Percentiles rank a stretch among this genome's conserved stretches.
phyloP scores from a whole-genome alignment of 2,888 invertebrate genomes.

The Dynastes grantii region DNA sequence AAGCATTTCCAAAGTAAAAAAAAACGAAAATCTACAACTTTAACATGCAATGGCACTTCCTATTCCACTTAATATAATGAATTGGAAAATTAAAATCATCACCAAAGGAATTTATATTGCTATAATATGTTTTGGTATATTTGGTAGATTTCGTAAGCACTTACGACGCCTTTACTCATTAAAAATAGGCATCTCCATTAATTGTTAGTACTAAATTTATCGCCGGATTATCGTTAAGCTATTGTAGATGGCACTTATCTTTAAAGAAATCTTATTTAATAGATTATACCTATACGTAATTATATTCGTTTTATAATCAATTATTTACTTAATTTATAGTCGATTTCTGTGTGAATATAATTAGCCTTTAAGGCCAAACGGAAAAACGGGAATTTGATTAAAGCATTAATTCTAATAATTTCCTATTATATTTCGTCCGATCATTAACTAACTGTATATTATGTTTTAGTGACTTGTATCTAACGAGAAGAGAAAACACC shows the following conservation, averaged over 20 bases:
- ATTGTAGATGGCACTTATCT: not conserved
- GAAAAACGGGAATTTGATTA: not conserved
- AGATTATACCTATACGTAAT: not conserved
- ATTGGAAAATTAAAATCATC: no score
- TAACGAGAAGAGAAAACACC: conserved; percentile 23
- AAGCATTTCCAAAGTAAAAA: no score
- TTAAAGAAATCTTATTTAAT: conserved; percentile 4
- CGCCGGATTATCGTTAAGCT: not conserved
- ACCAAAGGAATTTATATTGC: no score
- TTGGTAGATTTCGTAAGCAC: no score
- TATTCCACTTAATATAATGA: no score
- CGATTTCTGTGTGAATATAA: not conserved
- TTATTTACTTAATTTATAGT: not conserved
- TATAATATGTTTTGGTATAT: no score
- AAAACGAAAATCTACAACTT: no score
- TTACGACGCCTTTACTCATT: not conserved
- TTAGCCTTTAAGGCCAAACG: not conserved
- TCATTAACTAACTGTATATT: conserved; percentile 1
- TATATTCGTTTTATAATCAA: not conserved
- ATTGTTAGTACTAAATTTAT: not conserved
- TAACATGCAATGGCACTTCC: no score
- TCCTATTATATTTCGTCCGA: not conserved
- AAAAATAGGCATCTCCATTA: not conserved
- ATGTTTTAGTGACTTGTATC: conserved; percentile 20
- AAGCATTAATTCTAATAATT: conserved; percentile 14